Conservation (phyloP, 2,113 vertebrate genomes). For the Rhombomys opimus region DNA sequence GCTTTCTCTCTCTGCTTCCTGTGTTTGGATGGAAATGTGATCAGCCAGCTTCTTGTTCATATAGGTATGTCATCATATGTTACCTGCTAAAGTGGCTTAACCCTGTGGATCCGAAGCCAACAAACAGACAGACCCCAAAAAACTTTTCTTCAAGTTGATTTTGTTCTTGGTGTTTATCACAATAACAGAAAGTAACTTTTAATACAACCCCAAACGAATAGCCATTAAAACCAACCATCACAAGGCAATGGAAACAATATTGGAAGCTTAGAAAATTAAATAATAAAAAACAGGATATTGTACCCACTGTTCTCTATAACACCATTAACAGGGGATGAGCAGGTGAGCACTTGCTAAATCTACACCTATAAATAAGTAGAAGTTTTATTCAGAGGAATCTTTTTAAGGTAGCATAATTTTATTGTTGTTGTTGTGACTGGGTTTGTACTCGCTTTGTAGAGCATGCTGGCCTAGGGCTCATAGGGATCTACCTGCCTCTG, state of each 20-base stretch:
- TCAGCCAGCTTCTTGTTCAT: background rate
- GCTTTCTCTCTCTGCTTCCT: background rate
- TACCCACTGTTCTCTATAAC: background rate
- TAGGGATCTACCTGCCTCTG: too few relatives aligned
- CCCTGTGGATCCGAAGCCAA: background rate
- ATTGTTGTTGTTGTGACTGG: too few relatives aligned
- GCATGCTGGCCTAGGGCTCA: too few relatives aligned
- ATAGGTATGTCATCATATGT: background rate
- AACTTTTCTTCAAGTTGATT: background rate
- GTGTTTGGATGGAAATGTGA: background rate
- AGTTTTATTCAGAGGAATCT: conserved; percentile 49
- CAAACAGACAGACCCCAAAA: background rate
- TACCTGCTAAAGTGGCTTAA: background rate
- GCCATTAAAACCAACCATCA: background rate
- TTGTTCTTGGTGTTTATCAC: background rate
- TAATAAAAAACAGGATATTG: background rate
- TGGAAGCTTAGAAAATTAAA: background rate
- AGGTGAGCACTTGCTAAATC: conserved; percentile 10
- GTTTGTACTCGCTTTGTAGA: too few relatives aligned
- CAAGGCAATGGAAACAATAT: background rate
- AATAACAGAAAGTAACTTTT: background rate
- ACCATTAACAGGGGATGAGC: conserved; percentile 12
- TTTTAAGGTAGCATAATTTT: background rate
- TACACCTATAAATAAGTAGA: conserved; percentile 1
- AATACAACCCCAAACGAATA: background rate